Evolutionary conservation across 1,140 invertebrate species (phyloP).

Genomic region (Lerema accius): DNA sequence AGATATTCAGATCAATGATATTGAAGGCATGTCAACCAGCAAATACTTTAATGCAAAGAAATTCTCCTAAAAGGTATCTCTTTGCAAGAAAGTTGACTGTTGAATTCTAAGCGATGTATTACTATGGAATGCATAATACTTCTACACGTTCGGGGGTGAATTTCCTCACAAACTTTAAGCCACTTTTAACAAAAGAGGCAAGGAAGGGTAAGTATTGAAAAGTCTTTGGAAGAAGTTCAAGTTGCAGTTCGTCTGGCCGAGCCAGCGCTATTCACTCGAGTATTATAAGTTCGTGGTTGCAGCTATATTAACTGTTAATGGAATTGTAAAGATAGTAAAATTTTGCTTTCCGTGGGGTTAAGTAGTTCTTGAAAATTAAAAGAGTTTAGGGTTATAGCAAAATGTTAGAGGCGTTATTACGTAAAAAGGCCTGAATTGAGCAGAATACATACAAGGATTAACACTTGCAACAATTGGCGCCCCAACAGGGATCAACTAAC

Average conservation of each 20-base stretch:
- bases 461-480: too few relatives aligned
- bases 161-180: slow-evolving; percentile 16
- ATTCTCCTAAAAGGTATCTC: slow-evolving; percentile 1
- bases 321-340: too few relatives aligned
- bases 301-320: background rate
- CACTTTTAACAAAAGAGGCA: slow-evolving; percentile 25
- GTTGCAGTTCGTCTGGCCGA: slow-evolving; percentile 13
- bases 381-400: too few relatives aligned
- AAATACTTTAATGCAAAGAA: background rate
- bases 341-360: too few relatives aligned
- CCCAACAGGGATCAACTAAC: too few relatives aligned
- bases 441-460: too few relatives aligned
- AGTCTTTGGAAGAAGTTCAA: slow-evolving; percentile 11
- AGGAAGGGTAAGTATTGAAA: slow-evolving; percentile 18
- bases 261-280: background rate
- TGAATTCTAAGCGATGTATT: slow-evolving; percentile 21
- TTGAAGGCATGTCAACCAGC: background rate
- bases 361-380: too few relatives aligned
- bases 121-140: slow-evolving; percentile 11
- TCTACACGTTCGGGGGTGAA: slow-evolving; percentile 9
- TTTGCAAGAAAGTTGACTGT: slow-evolving; percentile 14
- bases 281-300: background rate
- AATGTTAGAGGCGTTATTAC: too few relatives aligned
- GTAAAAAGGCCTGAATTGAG: too few relatives aligned
- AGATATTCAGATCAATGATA: too few relatives aligned